A percentile compares a stretch with the other conserved stretches of the same genome.
These are phyloP conservation scores for Sorex maritimensis DNA, from an alignment of 2,797 vertebrate species.

Conservation along the genomic window DNA sequence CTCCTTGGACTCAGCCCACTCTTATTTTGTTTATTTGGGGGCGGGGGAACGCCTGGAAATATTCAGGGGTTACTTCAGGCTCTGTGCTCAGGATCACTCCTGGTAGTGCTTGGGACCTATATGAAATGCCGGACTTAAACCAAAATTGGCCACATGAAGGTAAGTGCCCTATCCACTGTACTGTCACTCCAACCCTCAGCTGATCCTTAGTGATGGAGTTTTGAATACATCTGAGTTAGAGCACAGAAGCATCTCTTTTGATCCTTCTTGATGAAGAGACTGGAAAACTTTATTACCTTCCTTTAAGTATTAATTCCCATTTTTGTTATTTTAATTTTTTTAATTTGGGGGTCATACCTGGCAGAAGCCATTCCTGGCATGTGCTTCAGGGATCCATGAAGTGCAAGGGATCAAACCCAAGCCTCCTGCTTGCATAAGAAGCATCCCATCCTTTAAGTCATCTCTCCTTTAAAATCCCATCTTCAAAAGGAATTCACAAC, in stretches of 20 bases:
- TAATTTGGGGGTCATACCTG: too few species aligned
- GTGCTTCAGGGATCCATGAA: too few species aligned
- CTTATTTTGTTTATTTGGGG: neutral
- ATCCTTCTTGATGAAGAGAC: neutral
- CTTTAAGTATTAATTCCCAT: neutral
- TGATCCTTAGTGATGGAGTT: neutral
- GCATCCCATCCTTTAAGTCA: too few species aligned
- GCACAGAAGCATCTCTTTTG: conserved; percentile 47
- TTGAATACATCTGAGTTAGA: conserved; percentile 1
- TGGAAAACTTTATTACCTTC: conserved; percentile 16
- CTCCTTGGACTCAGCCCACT: too few species aligned
- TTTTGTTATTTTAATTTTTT: neutral
- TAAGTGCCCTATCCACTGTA: neutral
- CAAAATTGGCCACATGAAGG: too few species aligned
- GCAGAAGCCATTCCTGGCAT: neutral
- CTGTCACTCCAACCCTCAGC: neutral
- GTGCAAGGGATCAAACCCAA: too few species aligned
- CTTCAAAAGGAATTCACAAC: conserved; percentile 30
- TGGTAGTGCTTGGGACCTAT: too few species aligned
- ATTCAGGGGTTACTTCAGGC: too few species aligned
- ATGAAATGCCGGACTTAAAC: too few species aligned
- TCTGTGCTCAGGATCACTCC: too few species aligned
- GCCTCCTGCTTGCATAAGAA: too few species aligned
- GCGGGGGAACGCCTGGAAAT: too few species aligned
- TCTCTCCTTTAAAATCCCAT: neutral